Base-by-base conservation (phyloP, 2,888 invertebrate genomes). In the Lithophane leautieri region DNA sequence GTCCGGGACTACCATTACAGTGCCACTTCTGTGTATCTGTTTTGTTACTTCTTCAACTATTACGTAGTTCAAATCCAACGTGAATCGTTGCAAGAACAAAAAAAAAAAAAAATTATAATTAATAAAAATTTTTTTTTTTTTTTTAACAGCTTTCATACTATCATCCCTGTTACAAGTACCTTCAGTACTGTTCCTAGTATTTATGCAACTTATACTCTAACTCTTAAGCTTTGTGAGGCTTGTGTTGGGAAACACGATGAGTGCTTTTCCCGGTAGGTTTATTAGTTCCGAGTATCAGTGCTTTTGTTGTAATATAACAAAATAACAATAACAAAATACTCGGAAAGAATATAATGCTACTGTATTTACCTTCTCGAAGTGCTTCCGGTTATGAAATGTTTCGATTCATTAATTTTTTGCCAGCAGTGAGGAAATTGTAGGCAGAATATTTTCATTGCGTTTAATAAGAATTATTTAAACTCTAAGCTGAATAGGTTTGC, bases 1-100 rank as follows among this genome's bases (percentile, higher is more conserved):
- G 61, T 82, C 61, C 60, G 69, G 16, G 47, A 16, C 22, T 47
- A 16, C 70, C 61, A 72, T 82, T 76, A 79, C 66, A 47, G 62
- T 71, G 74, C 75, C 69, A 78, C 47, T 70, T 77, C 71, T 70
- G 63, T 73, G 68, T 69, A 73, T 65, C 42, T 79, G n/a, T 82
- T 72, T 75, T 68, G 67, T 83, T 66, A 50, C 19, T 50, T 63
- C 40, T 28, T 62, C 19, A 11, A 63, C 16, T 56, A 58, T 40
- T 44, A 7, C 34, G 22, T 60, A 47, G 52, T 61, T 47, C 25
- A 16, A n/a, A n/a, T n/a, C n/a, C n/a, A n/a, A n/a, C n/a, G n/a
- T n/a, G n/a, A n/a, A n/a, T n/a, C n/a, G n/a, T n/a, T n/a, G n/a
- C n/a, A n/a, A n/a, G n/a, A n/a, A n/a, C n/a, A n/a, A n/a, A n/a